Base-by-base conservation (phyloP, 2,113 vertebrate genomes). In the Melanostigma gelatinosum region DNA sequence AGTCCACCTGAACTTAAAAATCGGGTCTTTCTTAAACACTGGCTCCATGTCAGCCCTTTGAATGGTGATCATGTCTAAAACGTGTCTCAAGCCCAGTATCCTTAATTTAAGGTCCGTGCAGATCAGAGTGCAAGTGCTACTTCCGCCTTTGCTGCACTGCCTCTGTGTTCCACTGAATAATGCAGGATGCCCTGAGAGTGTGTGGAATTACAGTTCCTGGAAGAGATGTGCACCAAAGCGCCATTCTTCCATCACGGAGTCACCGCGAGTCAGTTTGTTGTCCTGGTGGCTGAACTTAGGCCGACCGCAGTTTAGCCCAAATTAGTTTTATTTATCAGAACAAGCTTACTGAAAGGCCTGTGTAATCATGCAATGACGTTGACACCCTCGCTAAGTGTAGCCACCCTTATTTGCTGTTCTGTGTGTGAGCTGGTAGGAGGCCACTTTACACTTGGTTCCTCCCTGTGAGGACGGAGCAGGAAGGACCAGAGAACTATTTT, bases 111-210 rank as follows among this genome's bases (percentile, higher is more conserved):
- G 74, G 84, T 84, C 72, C 58, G 57, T 76, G 44, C 34, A 58
- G 87, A 84, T 81, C 78, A 83, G 68, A 80, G 83, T 87, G 83
- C 70, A 86, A 81, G 69, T 75, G 82, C 60, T 82, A 68, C 66
- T 32, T 70, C 64, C 4, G 24, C 63, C 63, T 86, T 64, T 72
- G 82, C 79, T 85, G 52, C 72, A 27, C 64, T 50, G 61, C 69
- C 80, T 84, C 82, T 80, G 78, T 91, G 87, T 91, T 86, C 66
- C 27, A 7, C 91, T 94, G 87, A 94, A 90, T 94, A 94, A 94
- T 92, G 92, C 90, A 90, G 52, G 55, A 83, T 82, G 91, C 90
- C 86, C 58, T 84, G 77, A 71, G 2, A 69, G 22, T 88, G 44
- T 83, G 6, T 82, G 88, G 93, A 89, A 92, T 94, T 91, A 68